Base-by-base conservation (phyloP, 2,113 vertebrate species). In the Galeopterus variegatus region DNA sequence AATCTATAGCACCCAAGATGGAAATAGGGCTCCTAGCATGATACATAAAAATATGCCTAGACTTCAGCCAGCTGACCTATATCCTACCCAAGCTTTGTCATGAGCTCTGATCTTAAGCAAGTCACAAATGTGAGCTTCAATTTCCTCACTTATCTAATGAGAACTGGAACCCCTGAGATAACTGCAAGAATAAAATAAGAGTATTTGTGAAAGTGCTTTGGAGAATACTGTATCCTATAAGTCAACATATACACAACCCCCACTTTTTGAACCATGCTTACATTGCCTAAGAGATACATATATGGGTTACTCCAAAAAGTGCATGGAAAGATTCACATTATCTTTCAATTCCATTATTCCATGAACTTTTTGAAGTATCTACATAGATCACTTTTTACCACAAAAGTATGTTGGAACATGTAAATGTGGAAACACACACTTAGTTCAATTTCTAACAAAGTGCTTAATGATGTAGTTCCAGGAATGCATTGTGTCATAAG, bases 361-460 rank as follows among this genome's bases (percentile, higher is more conserved):
- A 41, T 41, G 41, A 41, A 41, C 41, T 41, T 41, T 41, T 41
- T 41, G 41, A 41, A 41, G 41, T 41, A 41, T 41, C 41, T 45
- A 36, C 1, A 13, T 28, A 50, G 36, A 90, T 95, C 81, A 83
- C 75, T 85, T 93, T 83, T 86, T 41, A 12, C 28, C 79, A 84
- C 54, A 17, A 86, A 84, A 73, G 73, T 45, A 54, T 28, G 26
- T 13, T 17, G 45, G 83, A 94, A 89, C 76, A 89, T 36, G 6
- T 56, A 70, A 93, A 58, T 18, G 24, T 79, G 69, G 58, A 76
- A 76, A 79, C 77, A 88, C 45, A 77, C 17, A 52, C 31, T 67
- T 36, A 80, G 83, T 54, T 50, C 62, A 6, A 60, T 94, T 88
- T 88, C 85, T 96, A 86, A 94, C 94, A 69, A 64, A 94, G 65